Conservation (phyloP, 2,113 vertebrate species). For the Benitochromis conjunctus region DNA sequence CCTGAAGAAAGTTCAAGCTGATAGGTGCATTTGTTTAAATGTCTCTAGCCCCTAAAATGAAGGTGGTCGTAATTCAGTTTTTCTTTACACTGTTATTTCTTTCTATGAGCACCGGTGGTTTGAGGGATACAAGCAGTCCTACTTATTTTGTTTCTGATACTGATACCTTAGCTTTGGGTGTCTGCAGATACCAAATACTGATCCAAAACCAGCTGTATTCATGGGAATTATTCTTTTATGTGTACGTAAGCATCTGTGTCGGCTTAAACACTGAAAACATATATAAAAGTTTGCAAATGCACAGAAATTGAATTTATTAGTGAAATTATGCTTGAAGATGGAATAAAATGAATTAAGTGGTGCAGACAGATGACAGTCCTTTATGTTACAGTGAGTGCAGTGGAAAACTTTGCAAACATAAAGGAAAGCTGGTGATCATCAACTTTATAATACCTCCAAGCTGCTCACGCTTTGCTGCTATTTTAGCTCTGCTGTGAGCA, state of each 20-base stretch:
- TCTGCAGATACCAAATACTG: background rate
- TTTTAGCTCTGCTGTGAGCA: background rate
- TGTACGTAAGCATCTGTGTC: background rate
- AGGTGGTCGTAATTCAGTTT: background rate
- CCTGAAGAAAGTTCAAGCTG: background rate
- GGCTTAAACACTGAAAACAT: background rate
- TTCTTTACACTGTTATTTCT: background rate
- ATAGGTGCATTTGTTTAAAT: background rate
- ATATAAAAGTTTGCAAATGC: background rate
- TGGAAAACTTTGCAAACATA: background rate
- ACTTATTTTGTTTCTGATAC: background rate
- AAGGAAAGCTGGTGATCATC: background rate
- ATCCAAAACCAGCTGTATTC: background rate
- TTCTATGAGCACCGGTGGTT: no score
- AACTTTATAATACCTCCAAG: background rate
- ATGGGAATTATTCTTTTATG: background rate
- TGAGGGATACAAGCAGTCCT: background rate
- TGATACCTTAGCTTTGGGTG: background rate
- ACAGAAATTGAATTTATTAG: background rate
- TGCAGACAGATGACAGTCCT: background rate
- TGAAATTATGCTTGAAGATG: background rate
- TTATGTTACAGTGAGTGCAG: background rate
- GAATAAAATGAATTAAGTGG: background rate
- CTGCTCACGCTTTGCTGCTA: background rate
- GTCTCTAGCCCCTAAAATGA: background rate